These are phyloP conservation scores for Apotomis turbidana DNA, from an alignment of 2,888 invertebrate species.

Conservation along the genomic window DNA sequence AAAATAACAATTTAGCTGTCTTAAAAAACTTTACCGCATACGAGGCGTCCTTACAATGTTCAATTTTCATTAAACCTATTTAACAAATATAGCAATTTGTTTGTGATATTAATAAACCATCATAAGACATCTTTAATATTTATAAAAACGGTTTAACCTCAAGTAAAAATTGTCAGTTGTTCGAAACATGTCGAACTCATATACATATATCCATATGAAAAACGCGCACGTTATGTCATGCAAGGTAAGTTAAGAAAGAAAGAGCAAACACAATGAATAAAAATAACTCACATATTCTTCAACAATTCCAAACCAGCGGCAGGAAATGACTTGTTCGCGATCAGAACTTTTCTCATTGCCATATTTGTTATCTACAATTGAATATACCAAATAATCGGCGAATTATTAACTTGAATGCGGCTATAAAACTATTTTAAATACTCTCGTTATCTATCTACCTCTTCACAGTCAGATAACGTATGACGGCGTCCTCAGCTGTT, in stretches of 20 bases:
- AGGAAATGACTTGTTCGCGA: slow-evolving; percentile 69
- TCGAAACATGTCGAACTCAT: too few species aligned
- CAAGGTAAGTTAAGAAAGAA: not conserved
- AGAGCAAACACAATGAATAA: not conserved
- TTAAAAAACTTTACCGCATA: too few species aligned
- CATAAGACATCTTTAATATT: too few species aligned
- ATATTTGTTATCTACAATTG: slow-evolving; percentile 50
- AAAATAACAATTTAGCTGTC: too few species aligned
- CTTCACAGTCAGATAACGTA: not conserved
- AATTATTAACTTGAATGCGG: not conserved
- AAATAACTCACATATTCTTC: slow-evolving; percentile 66
- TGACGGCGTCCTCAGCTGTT: not conserved
- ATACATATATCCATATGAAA: not conserved
- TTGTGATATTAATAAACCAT: too few species aligned
- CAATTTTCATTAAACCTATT: too few species aligned
- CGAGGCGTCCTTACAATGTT: too few species aligned
- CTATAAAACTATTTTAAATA: not conserved
- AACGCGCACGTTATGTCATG: not conserved
- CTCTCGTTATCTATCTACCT: not conserved
- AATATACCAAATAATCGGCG: not conserved
- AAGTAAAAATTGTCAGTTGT: too few species aligned
- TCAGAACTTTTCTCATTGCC: slow-evolving; percentile 58
- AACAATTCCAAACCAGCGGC: slow-evolving; percentile 64
- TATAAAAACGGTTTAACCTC: too few species aligned
- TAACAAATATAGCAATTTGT: too few species aligned